Evolutionary conservation across 2,113 vertebrate genomes (phyloP).

Genomic region (Hypocryptadius cinnamomeus): DNA sequence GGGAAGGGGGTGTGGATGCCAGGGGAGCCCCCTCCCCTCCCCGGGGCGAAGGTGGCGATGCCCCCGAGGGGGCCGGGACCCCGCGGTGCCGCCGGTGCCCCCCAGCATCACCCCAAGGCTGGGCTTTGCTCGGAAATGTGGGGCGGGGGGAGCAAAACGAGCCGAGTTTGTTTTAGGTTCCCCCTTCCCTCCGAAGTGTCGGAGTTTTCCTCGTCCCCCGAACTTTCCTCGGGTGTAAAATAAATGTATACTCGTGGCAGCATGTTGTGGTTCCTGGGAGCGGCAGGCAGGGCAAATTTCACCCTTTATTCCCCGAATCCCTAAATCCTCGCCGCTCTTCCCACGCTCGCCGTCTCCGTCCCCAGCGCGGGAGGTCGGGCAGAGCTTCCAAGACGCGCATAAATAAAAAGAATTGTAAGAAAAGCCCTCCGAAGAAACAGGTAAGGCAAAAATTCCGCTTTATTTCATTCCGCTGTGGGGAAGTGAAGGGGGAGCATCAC

Average conservation of each 20-base stretch:
- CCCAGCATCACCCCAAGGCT: neutral
- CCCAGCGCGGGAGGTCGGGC: neutral
- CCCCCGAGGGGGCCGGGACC: neutral
- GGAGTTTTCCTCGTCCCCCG: neutral
- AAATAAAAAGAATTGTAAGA: neutral
- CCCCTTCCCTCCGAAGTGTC: neutral
- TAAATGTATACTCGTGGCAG: neutral
- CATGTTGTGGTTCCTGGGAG: neutral
- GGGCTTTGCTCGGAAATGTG: neutral
- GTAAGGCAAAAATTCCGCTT: neutral
- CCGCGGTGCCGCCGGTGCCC: neutral
- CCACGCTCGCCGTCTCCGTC: neutral
- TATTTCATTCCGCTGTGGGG: neutral
- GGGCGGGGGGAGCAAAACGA: accelerated
- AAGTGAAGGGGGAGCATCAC: neutral
- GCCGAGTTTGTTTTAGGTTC: neutral
- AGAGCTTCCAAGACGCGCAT: neutral
- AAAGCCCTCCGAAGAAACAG: neutral
- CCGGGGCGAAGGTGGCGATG: neutral
- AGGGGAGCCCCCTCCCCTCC: neutral
- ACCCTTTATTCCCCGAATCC: neutral
- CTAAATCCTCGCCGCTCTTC: neutral
- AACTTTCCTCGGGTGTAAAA: neutral
- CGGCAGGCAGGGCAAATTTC: neutral
- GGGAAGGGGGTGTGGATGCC: neutral